phyloP scores from a whole-genome alignment of 2,888 invertebrate species.

The Criorhina ranunculi region DNA sequence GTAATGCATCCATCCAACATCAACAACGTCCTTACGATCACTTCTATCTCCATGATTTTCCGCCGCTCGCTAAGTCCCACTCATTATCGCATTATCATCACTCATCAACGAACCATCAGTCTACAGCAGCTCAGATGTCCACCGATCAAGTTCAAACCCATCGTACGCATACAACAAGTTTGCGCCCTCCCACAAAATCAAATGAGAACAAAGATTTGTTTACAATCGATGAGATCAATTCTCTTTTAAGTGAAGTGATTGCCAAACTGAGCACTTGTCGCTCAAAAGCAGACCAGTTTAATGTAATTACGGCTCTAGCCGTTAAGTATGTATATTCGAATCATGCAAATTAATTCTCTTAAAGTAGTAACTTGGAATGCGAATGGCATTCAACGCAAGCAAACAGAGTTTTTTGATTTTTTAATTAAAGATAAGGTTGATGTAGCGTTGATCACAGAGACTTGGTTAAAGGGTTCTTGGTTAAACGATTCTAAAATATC shows the following conservation, averaged over 20 bases:
- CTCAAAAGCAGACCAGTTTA: conserved; percentile 19
- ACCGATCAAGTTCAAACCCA: neutral
- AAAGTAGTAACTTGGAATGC: conserved; percentile 22
- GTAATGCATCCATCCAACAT: too few relatives aligned
- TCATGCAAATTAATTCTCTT: conserved; percentile 23
- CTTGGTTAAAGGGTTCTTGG: conserved; percentile 5
- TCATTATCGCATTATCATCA: too few relatives aligned
- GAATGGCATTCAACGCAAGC: conserved; percentile 10
- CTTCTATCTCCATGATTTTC: too few relatives aligned
- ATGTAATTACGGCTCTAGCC: conserved; percentile 12
- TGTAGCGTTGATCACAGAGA: conserved; percentile 24
- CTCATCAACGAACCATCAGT: neutral
- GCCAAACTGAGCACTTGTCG: conserved; percentile 4
- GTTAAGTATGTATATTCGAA: conserved; percentile 17
- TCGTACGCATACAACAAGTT: too few relatives aligned
- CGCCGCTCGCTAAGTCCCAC: too few relatives aligned
- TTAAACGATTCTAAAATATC: neutral
- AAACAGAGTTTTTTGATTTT: conserved; percentile 36
- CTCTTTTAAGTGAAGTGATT: conserved; percentile 11
- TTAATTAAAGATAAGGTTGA: conserved; percentile 26
- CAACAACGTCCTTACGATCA: too few relatives aligned
- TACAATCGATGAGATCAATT: too few relatives aligned
- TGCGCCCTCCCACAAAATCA: too few relatives aligned
- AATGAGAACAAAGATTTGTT: too few relatives aligned
- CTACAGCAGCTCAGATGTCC: neutral